phyloP scores from a whole-genome alignment of 2,797 vertebrate genomes.

The Fundulus diaphanus region DNA sequence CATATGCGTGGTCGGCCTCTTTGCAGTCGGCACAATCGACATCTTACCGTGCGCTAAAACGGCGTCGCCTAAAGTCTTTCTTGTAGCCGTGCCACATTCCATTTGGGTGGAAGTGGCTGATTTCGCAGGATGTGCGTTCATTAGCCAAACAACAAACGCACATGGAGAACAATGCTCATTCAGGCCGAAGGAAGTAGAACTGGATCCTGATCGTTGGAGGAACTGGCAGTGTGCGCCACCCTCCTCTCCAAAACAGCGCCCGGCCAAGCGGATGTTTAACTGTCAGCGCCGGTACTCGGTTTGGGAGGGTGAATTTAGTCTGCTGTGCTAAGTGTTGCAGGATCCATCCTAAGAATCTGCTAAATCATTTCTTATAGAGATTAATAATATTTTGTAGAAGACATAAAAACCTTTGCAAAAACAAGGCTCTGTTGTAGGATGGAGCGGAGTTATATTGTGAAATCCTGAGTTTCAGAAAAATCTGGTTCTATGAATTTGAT shows the following conservation, averaged over 20 bases:
- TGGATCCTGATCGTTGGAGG: conserved; percentile 34
- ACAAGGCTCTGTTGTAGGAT: not conserved
- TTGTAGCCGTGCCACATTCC: conserved; percentile 1
- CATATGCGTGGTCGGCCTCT: not conserved
- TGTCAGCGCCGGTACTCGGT: conserved; percentile 37
- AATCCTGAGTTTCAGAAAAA: conserved; percentile 13
- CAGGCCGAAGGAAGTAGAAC: conserved; percentile 43
- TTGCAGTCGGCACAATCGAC: conserved; percentile 1
- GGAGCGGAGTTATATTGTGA: conserved; percentile 9
- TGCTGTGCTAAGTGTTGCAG: conserved; percentile 15
- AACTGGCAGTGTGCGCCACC: conserved; percentile 57
- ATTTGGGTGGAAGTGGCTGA: conserved; percentile 13
- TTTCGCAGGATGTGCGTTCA: conserved; percentile 24
- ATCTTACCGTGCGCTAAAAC: conserved; percentile 32
- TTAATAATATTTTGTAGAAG: too few species aligned
- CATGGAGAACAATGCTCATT: conserved; percentile 54
- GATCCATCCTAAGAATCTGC: not conserved
- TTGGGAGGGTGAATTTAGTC: conserved; percentile 10
- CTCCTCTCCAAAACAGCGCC: conserved; percentile 60
- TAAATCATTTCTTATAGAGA: not conserved
- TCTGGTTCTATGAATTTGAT: not conserved
- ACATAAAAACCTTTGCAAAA: too few species aligned
- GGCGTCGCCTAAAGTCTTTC: conserved; percentile 11
- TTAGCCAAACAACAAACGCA: conserved; percentile 30
- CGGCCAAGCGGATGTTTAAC: conserved; percentile 54